Conservation (phyloP, 2,797 vertebrate species). For the Bovichtus variegatus region DNA sequence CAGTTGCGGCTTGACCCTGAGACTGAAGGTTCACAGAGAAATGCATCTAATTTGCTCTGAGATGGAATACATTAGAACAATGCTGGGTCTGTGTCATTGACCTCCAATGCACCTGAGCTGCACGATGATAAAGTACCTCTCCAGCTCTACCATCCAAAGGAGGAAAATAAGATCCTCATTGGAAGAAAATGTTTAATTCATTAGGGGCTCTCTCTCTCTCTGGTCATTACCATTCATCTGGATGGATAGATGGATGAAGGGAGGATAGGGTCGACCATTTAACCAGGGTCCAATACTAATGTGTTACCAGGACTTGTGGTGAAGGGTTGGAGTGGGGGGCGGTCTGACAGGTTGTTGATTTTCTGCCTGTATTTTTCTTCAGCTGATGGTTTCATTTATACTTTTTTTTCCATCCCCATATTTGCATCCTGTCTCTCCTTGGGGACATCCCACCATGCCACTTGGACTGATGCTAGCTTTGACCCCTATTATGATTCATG, state of each 20-base stretch:
- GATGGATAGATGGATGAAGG: slow-evolving; percentile 70
- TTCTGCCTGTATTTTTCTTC: slow-evolving; percentile 54
- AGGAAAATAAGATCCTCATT: slow-evolving; percentile 69
- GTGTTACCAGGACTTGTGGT: slow-evolving; percentile 70
- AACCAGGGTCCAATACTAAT: slow-evolving; percentile 76
- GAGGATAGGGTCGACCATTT: slow-evolving; percentile 56
- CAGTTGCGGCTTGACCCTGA: slow-evolving; percentile 65
- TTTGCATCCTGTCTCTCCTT: slow-evolving; percentile 6
- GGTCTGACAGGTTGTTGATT: slow-evolving; percentile 57
- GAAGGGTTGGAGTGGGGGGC: slow-evolving; percentile 11
- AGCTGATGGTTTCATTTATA: slow-evolving; percentile 44
- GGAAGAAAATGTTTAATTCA: slow-evolving; percentile 82
- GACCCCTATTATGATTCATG: slow-evolving; percentile 32
- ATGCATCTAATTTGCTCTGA: slow-evolving; percentile 77
- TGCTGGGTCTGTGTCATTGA: slow-evolving; percentile 74
- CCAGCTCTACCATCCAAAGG: slow-evolving; percentile 43
- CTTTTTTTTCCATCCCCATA: neutral
- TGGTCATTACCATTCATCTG: slow-evolving; percentile 74
- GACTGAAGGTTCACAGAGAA: slow-evolving; percentile 62
- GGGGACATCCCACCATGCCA: neutral
- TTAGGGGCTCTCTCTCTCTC: slow-evolving; percentile 57
- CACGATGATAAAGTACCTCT: slow-evolving; percentile 76
- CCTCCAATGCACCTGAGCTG: slow-evolving; percentile 73
- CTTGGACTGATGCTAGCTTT: slow-evolving; percentile 36
- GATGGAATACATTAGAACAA: slow-evolving; percentile 80